Evolutionary conservation across 1,140 invertebrate genomes (phyloP).

Genomic region (Atta colombica): DNA sequence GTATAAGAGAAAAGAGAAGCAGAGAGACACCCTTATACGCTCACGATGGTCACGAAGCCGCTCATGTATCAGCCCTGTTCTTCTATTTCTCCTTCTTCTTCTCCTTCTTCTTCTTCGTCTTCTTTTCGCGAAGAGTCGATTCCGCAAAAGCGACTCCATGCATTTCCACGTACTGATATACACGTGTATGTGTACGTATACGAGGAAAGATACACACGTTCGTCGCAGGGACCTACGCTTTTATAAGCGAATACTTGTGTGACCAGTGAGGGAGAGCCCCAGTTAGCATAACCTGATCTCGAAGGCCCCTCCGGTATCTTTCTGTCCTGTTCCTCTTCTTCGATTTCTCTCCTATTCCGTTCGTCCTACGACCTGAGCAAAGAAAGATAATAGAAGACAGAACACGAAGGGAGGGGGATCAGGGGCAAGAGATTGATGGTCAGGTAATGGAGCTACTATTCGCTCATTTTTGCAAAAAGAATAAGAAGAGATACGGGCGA

Average conservation of each 20-base stretch:
- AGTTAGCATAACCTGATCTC: constrained; percentile 85
- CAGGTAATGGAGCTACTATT: constrained; percentile 76
- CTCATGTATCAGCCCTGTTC: constrained; percentile 5
- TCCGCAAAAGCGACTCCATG: constrained; percentile 71
- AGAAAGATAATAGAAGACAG: constrained; percentile 28
- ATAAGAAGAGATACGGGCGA: constrained; percentile 27
- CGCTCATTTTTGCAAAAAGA: constrained; percentile 59
- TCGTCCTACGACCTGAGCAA: constrained; percentile 33
- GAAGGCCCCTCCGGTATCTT: constrained; percentile 74
- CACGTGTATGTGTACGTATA: not conserved
- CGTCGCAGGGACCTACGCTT: constrained; percentile 41
- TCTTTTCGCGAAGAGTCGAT: constrained; percentile 64
- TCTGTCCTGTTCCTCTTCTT: constrained; percentile 46
- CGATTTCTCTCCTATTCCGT: constrained; percentile 33
- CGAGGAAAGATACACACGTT: not conserved
- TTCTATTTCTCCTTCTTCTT: constrained; percentile 23
- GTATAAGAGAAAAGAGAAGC: not conserved
- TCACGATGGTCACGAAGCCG: constrained; percentile 14
- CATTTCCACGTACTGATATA: constrained; percentile 64
- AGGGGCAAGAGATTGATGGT: constrained; percentile 76
- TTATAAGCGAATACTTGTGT: constrained; percentile 72
- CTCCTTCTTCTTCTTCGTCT: constrained; percentile 39
- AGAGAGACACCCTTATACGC: constrained; percentile 39
- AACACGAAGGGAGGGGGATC: not conserved
- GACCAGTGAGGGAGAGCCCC: constrained; percentile 76